Percentiles rank a stretch among this genome's conserved stretches.
Evolutionary conservation across 2,113 vertebrate species (phyloP).

Genomic region (Cacatua alba): DNA sequence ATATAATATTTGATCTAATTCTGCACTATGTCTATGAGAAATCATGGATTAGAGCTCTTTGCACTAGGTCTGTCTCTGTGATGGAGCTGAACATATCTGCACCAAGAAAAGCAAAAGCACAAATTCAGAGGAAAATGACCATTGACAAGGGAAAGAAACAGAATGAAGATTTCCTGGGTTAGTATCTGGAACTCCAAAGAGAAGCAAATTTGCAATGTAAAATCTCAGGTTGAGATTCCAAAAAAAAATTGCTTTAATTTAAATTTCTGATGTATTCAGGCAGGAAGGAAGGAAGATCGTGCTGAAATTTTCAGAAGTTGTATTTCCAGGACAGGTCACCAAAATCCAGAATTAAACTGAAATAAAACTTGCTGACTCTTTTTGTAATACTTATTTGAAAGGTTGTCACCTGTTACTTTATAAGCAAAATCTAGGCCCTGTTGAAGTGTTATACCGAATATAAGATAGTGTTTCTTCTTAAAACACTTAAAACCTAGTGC

Average conservation of each 20-base stretch:
- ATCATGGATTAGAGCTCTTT: not conserved
- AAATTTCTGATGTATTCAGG: not conserved
- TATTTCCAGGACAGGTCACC: not conserved
- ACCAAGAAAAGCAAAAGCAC: not conserved
- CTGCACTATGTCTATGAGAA: not conserved
- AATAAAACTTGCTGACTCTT: not conserved
- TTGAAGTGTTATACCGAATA: not conserved
- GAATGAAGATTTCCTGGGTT: not conserved
- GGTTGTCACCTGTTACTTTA: not conserved
- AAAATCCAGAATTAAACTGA: not conserved
- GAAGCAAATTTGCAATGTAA: not conserved
- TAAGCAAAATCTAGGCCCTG: not conserved
- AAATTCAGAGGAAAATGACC: not conserved
- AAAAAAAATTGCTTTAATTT: not conserved
- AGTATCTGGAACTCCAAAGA: not conserved
- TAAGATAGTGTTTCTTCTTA: not conserved
- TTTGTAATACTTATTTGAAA: not conserved
- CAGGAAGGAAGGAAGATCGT: not conserved
- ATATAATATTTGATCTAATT: not conserved
- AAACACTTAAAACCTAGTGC: not conserved
- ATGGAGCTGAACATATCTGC: not conserved
- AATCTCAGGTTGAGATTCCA: not conserved
- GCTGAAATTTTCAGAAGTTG: not conserved
- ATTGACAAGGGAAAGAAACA: not conserved
- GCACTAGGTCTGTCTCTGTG: not conserved